Evolutionary conservation across 2,797 vertebrate species (phyloP), one percentile per base, ranked within the genome.

Genomic region (Sebastiscus albofasciatus): DNA sequence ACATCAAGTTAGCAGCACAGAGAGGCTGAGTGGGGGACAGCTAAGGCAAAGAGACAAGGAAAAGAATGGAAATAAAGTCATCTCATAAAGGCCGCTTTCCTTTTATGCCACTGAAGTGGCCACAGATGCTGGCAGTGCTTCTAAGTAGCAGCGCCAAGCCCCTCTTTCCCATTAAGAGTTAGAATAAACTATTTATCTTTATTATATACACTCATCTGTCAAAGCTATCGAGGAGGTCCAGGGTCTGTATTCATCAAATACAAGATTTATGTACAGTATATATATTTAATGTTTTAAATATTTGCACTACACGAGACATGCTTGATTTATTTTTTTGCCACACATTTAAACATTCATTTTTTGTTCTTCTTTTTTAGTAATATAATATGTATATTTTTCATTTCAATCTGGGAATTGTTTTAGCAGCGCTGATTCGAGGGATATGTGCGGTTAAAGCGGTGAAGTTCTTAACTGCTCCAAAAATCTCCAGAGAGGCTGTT

Each of bases 131-230:
- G 90, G 83, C 75, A 85, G 58, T 7, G 24, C 24, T 74, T 78
- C 61, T 10, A 26, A 67, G 59, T 68, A 26, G 55, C 55, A 80
- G 74, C 90, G 77, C 87, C 78, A 79, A 84, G 71, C 59, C 72
- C 79, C 75, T 75, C 85, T 84, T 86, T 85, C 84, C 90, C 90
- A 89, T 94, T 93, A 92, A 83, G 88, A 89, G 85, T 86, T 90
- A 84, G 87, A 91, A 91, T 94, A 94, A 95, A 95, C 92, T 81
- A 87, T 94, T 93, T 91, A 90, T 92, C 82, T 90, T 72, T 84
- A 90, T 88, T 91, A 92, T 92, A 95, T 87, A 95, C 92, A 94
- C 69, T 78, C 87, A 89, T 94, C 92, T 87, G 83, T 95, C 91
- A 89, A 70, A 88, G 82, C 90, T 83, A 66, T 82, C 79, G 84